Evolutionary conservation across 2,797 vertebrate genomes (phyloP), one percentile per base, ranked within the genome.

Genomic region (Takifugu rubripes): DNA sequence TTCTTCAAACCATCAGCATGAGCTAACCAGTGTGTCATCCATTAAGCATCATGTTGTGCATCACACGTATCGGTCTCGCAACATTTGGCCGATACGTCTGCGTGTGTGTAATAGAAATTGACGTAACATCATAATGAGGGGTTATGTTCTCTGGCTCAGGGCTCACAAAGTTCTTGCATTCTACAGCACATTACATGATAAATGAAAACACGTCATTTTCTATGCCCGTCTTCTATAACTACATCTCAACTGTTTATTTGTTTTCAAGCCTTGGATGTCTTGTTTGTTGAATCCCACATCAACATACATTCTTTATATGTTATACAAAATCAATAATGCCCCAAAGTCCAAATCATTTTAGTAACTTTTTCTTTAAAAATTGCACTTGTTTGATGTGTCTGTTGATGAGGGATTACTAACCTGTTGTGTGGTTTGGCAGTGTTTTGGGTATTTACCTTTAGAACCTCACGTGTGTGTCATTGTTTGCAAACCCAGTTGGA

Each of bases 401-500:
- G 36, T 14, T 67, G 60, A 75, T 72, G 43, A 33, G 15, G 49
- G 54, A 60, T 77, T 66, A n/a, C 25, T 44, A 3, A 24, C 8
- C 60, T 17, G 21, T 40, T 50, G 6, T 59, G 17, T 74, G 26
- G n/a, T 9, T n/a, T 31, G 27, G 5, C 8, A 27, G 14, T 49
- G n/a, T 8, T 47, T 3, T 50, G 12, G 3, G 36, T 3, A 12
- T 40, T 46, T 3, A 15, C 8, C 16, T 61, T 47, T 3, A 12
- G 12, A 42, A 25, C 25, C 40, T 52, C 55, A 29, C n/a, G 24
- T 15, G 7, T 14, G 24, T 64, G 45, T 45, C 45, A 15, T 42
- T 52, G 12, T 17, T 69, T 69, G 21, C 60, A 63, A 52, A 81
- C 70, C 64, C 78, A 97, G 95, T 81, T 97, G 84, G 95, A 96